phyloP scores from a whole-genome alignment of 2,888 invertebrate species.

The Agrotis segetum region DNA sequence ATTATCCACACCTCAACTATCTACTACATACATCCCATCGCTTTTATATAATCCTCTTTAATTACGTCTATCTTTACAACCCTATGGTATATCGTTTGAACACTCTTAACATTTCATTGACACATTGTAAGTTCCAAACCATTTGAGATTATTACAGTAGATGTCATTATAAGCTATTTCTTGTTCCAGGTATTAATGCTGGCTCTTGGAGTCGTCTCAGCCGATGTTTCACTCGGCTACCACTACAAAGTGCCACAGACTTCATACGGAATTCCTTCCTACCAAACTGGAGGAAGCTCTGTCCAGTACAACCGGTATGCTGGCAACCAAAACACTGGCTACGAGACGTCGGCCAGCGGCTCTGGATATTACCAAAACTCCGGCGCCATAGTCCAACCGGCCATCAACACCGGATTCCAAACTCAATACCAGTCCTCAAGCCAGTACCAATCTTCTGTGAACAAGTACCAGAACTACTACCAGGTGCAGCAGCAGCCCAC shows the following conservation, averaged over 20 bases:
- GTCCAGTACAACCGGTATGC: slow-evolving; percentile 63
- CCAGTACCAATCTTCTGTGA: slow-evolving; percentile 64
- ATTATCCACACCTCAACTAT: slow-evolving; percentile 24
- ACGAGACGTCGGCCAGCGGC: slow-evolving; percentile 22
- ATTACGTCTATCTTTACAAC: neutral
- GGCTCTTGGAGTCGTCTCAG: slow-evolving; percentile 76
- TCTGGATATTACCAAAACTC: slow-evolving; percentile 46
- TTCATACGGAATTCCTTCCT: slow-evolving; percentile 83
- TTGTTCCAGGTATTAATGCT: slow-evolving; percentile 80
- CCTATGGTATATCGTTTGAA: neutral
- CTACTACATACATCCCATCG: slow-evolving; percentile 4
- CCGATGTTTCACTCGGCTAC: slow-evolving; percentile 82
- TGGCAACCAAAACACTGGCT: slow-evolving; percentile 33
- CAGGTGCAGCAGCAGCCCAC: slow-evolving; percentile 94
- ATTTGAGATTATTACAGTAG: slow-evolving; percentile 1
- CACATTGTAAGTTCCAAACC: neutral
- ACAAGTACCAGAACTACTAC: slow-evolving; percentile 90
- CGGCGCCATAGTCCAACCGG: slow-evolving; percentile 50
- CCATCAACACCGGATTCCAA: slow-evolving; percentile 30
- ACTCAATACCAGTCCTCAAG: slow-evolving; percentile 67
- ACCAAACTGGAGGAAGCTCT: slow-evolving; percentile 68
- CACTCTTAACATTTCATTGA: slow-evolving; percentile 1
- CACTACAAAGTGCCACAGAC: slow-evolving; percentile 84
- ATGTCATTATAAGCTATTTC: slow-evolving; percentile 41
- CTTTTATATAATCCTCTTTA: slow-evolving; percentile 9